Evolutionary conservation across 2,797 vertebrate genomes (phyloP).

Genomic region (Lerista edwardsae): DNA sequence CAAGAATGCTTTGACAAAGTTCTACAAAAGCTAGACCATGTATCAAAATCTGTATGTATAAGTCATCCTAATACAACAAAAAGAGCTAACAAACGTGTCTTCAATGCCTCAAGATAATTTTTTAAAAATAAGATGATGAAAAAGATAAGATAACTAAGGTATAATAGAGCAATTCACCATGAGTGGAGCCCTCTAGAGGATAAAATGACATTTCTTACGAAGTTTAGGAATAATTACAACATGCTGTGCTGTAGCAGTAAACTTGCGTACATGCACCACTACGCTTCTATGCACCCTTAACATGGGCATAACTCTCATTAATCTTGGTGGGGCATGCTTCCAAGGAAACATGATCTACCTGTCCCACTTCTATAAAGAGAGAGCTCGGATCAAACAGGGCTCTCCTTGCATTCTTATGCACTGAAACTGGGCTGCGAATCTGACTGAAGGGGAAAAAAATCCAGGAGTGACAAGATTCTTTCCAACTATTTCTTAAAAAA

Average conservation of each 20-base stretch:
- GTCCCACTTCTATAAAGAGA: slow-evolving; percentile 31
- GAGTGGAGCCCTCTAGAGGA: slow-evolving; percentile 14
- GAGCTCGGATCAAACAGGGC: neutral
- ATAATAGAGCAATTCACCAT: slow-evolving; percentile 32
- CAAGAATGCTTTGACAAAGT: neutral
- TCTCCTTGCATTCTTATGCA: slow-evolving; percentile 9
- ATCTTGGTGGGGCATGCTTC: neutral
- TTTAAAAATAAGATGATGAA: slow-evolving; percentile 17
- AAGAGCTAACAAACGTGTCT: neutral
- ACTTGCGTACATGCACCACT: slow-evolving; percentile 29
- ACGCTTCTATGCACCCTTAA: neutral
- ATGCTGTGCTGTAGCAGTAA: slow-evolving; percentile 30
- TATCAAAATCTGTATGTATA: neutral
- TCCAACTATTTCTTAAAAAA: slow-evolving; percentile 47
- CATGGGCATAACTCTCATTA: neutral
- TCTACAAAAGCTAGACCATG: neutral
- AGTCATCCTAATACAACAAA: neutral
- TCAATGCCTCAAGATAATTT: slow-evolving; percentile 39
- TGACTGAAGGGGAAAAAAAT: slow-evolving; percentile 42
- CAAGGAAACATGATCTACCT: neutral
- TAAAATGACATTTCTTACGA: slow-evolving; percentile 24
- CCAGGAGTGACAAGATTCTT: slow-evolving; percentile 40
- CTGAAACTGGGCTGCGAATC: neutral
- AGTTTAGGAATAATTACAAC: slow-evolving; percentile 40
- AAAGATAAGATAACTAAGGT: no score